Base-by-base conservation (phyloP, 2,888 invertebrate genomes). In the Aleiodes leptofemur region DNA sequence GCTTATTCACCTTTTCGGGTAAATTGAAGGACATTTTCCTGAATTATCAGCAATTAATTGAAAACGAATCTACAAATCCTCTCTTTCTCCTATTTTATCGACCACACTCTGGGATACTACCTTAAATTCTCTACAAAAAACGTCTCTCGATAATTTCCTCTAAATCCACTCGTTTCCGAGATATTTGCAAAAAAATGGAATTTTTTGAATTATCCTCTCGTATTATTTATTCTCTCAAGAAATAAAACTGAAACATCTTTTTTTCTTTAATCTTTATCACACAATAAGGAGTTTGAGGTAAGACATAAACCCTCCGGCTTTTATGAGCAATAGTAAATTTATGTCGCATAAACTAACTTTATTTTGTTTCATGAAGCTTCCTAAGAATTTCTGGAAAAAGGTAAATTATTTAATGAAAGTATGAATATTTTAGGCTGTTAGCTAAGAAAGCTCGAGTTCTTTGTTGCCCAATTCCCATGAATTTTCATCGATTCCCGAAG, bases 251-350 rank as follows among this genome's bases (percentile, higher is more conserved):
- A 38, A 48, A 68, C 56, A 56, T 68, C 48, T 68, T 48, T 53
- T 51, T 51, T 57, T 13, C n/a, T 16, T 11, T n/a, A 43, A 11
- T 56, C 8, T 56, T 38, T 70, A 43, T 13, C 51, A 38, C 16
- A 66, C 72, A 55, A 48, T 55, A 34, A 72, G 72, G 72, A 72
- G 23, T 11, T 38, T 43, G 72, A 72, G 61, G 71, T 71, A 61
- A 71, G 53, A 34, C 50, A 14, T 50, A 34, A 6, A 14, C 7
- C n/a, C 8, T 29, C 16, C 7, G 11, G 7, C 13, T 51, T 71
- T 59, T 31, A 59, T 43, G 23, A 53, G 34, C 34, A 13, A 72
- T 64, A 13, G 4, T 13, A 38, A 64, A 16, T 64, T 29, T n/a
- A 53, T 53, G 14, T 31, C 11, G n/a, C 34, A 38, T 72, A 23